phyloP scores from a whole-genome alignment of 2,888 invertebrate species.

The Cephalotes varians region DNA sequence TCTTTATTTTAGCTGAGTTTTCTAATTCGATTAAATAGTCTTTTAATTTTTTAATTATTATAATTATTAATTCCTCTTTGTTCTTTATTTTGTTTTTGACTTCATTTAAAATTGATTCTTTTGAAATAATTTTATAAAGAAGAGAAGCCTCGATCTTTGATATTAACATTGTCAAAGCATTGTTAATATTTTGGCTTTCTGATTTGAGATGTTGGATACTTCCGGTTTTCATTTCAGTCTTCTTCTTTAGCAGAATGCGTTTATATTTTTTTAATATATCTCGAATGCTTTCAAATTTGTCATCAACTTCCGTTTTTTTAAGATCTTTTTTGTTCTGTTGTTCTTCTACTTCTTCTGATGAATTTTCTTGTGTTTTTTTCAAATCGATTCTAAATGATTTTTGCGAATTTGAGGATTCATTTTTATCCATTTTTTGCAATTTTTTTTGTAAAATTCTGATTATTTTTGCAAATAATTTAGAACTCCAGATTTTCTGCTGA shows the following conservation, averaged over 20 bases:
- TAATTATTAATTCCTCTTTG: not conserved
- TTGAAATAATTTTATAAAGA: not conserved
- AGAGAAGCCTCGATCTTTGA: not conserved
- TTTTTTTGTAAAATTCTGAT: slow-evolving; percentile 34
- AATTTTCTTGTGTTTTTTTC: not conserved
- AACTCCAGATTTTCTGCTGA: slow-evolving; percentile 7
- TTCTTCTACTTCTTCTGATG: not conserved
- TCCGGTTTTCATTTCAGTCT: not conserved
- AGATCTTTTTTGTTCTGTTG: not conserved
- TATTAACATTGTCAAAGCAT: not conserved
- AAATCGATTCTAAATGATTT: not conserved
- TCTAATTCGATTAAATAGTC: not conserved
- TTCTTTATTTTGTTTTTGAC: not conserved
- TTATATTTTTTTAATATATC: not conserved
- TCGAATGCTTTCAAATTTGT: not conserved
- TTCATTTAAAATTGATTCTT: not conserved
- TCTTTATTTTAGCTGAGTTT: not conserved
- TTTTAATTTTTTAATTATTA: not conserved
- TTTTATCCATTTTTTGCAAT: not conserved
- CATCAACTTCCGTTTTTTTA: not conserved
- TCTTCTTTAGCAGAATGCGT: not conserved
- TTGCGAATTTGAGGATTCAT: not conserved
- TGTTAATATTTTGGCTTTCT: not conserved
- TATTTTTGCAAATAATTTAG: not conserved
- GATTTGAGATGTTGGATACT: not conserved